Base-by-base conservation (phyloP, 2,113 vertebrate genomes). In the Planiliza haematocheilus region DNA sequence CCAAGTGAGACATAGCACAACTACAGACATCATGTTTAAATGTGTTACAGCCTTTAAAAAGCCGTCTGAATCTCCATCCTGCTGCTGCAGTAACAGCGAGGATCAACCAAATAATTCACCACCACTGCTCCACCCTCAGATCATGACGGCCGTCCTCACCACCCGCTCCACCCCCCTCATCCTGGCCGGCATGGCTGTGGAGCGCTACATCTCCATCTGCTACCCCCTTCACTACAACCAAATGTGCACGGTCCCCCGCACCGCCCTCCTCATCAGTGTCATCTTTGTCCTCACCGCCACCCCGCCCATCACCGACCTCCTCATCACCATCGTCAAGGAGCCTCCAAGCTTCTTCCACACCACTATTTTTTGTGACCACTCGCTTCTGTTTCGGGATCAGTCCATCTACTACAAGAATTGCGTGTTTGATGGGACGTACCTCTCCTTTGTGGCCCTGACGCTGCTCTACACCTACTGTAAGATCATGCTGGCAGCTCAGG, bases 171-270 rank as follows among this genome's bases (percentile, higher is more conserved):
- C 94, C 7, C 94, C 94, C 0, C 91, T 95, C 43, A 92, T 93
- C 75, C 86, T 95, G 71, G 93, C 91, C 0, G 94, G 93, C 55
- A 95, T 94, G 94, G 89, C 94, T 0, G n/a, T 93, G 48, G 94
- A 95, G 83, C 92, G 94, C 52, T 94, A 94, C 82, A 16, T 92
- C 41, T 77, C 94, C 84, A 95, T 95, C 80, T 94, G 92, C 78
- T 91, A 89, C 74, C 93, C 94, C 0, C 39, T 95, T 4, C 91
- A 88, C 84, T 91, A 94, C 74, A 38, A 38, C 59, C 90, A 93
- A 24, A 86, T 92, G 72, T 94, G 91, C 87, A 94, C 93, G 1
- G 70, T 90, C n/a, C 71, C 59, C 0, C 89, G 93, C 58, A 94
- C 93, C 30, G 18, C 87, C n/a, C 37, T 88, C 61, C 84, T 94